Conservation (phyloP, 2,888 invertebrate genomes). For the Dicranocentrus wangi region DNA sequence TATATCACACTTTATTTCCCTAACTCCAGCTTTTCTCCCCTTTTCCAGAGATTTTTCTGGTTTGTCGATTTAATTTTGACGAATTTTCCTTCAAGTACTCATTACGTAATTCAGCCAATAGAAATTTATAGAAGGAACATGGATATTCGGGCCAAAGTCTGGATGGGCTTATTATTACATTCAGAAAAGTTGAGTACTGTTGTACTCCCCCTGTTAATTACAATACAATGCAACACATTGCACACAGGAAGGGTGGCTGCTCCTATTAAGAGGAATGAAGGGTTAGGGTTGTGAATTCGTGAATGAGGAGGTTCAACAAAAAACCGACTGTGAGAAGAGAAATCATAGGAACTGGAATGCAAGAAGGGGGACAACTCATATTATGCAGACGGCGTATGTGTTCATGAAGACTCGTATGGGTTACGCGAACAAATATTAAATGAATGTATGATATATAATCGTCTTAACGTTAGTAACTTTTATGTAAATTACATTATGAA, state of each 20-base stretch:
- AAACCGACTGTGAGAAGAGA: neutral
- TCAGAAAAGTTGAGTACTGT: neutral
- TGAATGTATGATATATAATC: too few relatives aligned
- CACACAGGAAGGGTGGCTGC: too few relatives aligned
- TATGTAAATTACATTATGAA: too few relatives aligned
- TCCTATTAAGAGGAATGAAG: too few relatives aligned
- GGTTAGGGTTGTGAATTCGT: neutral
- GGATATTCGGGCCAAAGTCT: neutral
- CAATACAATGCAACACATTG: conserved; percentile 26
- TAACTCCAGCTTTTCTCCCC: neutral
- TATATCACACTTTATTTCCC: neutral
- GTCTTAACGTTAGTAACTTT: too few relatives aligned
- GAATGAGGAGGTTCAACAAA: neutral
- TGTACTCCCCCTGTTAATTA: conserved; percentile 22
- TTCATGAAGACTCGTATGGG: too few relatives aligned
- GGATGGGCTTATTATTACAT: neutral
- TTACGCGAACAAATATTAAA: too few relatives aligned
- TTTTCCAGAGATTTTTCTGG: neutral
- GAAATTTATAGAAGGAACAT: neutral
- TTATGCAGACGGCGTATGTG: too few relatives aligned
- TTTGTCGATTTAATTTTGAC: neutral
- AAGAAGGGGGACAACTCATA: too few relatives aligned
- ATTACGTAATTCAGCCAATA: conserved; percentile 39
- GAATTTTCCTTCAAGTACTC: neutral
- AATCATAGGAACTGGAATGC: neutral